These are phyloP conservation scores for Drosophila dives DNA, from an alignment of 2,888 invertebrate genomes.

Conservation along the genomic window DNA sequence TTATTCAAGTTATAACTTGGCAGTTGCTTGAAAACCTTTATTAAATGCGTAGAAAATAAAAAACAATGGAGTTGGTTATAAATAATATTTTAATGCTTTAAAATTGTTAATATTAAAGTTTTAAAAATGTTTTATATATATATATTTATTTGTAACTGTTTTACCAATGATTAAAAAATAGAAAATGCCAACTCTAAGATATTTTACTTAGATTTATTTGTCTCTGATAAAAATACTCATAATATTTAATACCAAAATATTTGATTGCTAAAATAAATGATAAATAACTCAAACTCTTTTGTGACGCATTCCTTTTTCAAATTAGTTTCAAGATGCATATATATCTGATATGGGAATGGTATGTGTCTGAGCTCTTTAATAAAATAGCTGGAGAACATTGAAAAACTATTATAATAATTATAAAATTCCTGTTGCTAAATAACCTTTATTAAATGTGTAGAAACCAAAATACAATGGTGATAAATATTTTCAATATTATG, in stretches of 20 bases:
- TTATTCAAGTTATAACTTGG: too few species aligned
- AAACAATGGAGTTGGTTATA: not conserved
- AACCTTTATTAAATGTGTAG: too few species aligned
- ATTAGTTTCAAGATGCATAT: slow-evolving; percentile 25
- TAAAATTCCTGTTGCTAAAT: too few species aligned
- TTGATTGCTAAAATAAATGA: not conserved
- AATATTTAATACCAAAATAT: not conserved
- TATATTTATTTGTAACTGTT: not conserved
- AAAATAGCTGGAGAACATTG: too few species aligned
- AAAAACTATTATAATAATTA: not conserved
- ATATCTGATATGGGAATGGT: too few species aligned
- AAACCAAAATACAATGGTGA: not conserved
- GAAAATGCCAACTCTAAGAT: not conserved
- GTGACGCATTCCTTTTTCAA: slow-evolving; percentile 14
- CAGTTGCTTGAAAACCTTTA: too few species aligned
- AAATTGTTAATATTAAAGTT: not conserved
- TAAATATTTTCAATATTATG: not conserved
- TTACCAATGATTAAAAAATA: not conserved
- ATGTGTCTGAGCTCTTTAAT: too few species aligned
- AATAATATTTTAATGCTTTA: not conserved
- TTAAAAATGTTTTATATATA: too few species aligned
- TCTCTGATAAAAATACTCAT: not conserved
- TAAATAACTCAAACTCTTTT: slow-evolving; percentile 5
- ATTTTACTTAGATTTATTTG: too few species aligned
- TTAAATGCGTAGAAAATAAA: not conserved